Conservation (phyloP, 2,797 vertebrate species). For the Etheostoma nigrum region DNA sequence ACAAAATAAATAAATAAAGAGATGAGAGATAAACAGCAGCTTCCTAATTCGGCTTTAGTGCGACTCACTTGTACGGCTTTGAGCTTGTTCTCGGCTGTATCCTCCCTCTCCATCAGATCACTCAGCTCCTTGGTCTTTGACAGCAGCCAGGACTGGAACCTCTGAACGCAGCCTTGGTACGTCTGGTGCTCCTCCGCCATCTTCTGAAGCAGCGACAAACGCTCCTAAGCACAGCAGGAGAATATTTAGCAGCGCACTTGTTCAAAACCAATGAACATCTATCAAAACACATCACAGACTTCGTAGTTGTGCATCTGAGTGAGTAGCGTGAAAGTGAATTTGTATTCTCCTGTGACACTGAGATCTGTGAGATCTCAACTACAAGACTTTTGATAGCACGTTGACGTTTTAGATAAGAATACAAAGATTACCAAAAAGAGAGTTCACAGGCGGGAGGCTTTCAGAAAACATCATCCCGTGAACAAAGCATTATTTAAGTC, state of each 20-base stretch:
- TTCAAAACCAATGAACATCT: slow-evolving; percentile 23
- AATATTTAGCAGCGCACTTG: slow-evolving; percentile 40
- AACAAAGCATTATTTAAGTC: slow-evolving; percentile 29
- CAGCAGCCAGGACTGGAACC: slow-evolving; percentile 90
- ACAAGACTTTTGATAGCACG: background rate
- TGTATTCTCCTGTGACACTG: slow-evolving; percentile 21
- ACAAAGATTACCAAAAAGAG: slow-evolving; percentile 14
- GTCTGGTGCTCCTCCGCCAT: slow-evolving; percentile 88
- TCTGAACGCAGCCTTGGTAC: slow-evolving; percentile 78
- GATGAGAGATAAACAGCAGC: background rate
- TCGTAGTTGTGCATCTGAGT: slow-evolving; percentile 21
- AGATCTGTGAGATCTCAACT: background rate
- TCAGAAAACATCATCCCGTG: slow-evolving; percentile 3
- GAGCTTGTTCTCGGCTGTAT: slow-evolving; percentile 80
- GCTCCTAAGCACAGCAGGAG: slow-evolving; percentile 81
- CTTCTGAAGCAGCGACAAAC: slow-evolving; percentile 87
- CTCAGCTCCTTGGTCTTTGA: slow-evolving; percentile 87
- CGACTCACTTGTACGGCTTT: slow-evolving; percentile 86
- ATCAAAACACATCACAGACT: slow-evolving; percentile 26
- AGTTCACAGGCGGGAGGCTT: slow-evolving; percentile 15
- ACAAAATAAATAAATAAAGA: background rate
- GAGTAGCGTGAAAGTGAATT: background rate
- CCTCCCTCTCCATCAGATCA: slow-evolving; percentile 77
- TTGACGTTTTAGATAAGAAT: slow-evolving; percentile 1
- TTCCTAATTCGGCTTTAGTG: slow-evolving; percentile 7